These are phyloP conservation scores for Leptinotarsa rubiginosa DNA, from an alignment of 2,888 invertebrate species.

Conservation along the genomic window DNA sequence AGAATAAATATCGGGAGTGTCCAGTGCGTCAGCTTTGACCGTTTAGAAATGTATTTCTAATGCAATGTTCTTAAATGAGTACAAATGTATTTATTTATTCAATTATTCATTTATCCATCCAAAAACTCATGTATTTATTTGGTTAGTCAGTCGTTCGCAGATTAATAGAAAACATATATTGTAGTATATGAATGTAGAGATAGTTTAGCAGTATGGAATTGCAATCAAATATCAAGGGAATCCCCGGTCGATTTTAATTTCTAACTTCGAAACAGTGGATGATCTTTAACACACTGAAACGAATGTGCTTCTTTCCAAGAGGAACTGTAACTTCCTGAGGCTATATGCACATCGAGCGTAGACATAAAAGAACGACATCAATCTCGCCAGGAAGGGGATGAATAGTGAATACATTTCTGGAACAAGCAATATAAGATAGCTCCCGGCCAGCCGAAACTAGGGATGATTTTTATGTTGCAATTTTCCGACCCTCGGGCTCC, in stretches of 20 bases:
- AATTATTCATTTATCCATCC: too few relatives aligned
- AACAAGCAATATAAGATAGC: conserved; percentile 58
- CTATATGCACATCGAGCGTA: conserved; percentile 33
- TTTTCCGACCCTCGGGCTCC: conserved; percentile 65
- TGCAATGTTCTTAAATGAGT: too few relatives aligned
- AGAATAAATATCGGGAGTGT: neutral
- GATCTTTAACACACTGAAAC: neutral
- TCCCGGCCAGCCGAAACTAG: conserved; percentile 52
- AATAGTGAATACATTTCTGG: conserved; percentile 62
- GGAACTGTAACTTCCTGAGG: conserved; percentile 6
- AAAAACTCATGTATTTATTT: too few relatives aligned
- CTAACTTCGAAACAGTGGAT: too few relatives aligned
- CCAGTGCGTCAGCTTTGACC: neutral
- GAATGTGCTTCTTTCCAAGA: neutral
- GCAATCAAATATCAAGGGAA: too few relatives aligned
- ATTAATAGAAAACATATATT: too few relatives aligned
- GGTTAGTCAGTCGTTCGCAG: too few relatives aligned
- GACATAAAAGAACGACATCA: conserved; percentile 56
- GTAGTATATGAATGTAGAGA: too few relatives aligned
- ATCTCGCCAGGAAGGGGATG: conserved; percentile 59
- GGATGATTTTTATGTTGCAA: conserved; percentile 66
- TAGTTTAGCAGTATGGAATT: too few relatives aligned
- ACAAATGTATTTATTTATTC: too few relatives aligned
- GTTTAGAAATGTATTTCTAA: too few relatives aligned
- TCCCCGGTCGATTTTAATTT: too few relatives aligned